Evolutionary conservation across 2,797 vertebrate species (phyloP), one percentile per base, ranked within the genome.

Genomic region (Halcyon badia): DNA sequence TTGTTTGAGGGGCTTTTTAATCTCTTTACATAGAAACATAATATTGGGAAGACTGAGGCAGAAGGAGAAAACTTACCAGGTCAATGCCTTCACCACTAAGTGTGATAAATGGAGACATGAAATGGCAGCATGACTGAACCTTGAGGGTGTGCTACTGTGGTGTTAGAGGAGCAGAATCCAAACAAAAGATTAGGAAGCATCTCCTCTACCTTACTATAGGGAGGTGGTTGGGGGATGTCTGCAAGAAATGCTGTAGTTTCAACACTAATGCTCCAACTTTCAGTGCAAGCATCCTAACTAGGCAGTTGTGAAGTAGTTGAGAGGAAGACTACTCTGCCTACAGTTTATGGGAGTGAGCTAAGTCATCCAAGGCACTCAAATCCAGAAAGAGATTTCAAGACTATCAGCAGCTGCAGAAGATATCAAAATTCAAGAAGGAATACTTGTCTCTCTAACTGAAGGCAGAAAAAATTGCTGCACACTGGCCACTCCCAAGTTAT

Each of bases 401-500:
- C 19, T 39, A 73, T 1, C 24, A 66, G 25, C 6, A 82, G 26
- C 66, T 80, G 44, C 22, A 87, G 35, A 95, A 77, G 11, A 56
- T 31, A 65, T 0, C 4, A 24, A 66, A 78, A 79, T n/a, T 75
- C 18, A 94, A n/a, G 31, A 31, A n/a, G 51, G 14, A 73, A 58
- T 10, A 11, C 39, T 37, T 69, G 30, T 21, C 16, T 69, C 22
- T 72, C 70, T 77, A 65, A 80, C 11, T 65, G 57, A 66, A 85
- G 19, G 21, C 30, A 72, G 24, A 9, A 80, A 70, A 89, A 91
- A 46, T 1, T 30, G 41, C 30, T 25, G 49, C 21, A 48, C 4
- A 4, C 11, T 57, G 26, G 21, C 0, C 0, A 41, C 28, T 60
- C 35, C 21, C 2, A 25, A 42, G 14, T 49, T 82, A 69, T 7